Evolutionary conservation across 2,113 vertebrate genomes (phyloP).

Genomic region (Ammodytes marinus): DNA sequence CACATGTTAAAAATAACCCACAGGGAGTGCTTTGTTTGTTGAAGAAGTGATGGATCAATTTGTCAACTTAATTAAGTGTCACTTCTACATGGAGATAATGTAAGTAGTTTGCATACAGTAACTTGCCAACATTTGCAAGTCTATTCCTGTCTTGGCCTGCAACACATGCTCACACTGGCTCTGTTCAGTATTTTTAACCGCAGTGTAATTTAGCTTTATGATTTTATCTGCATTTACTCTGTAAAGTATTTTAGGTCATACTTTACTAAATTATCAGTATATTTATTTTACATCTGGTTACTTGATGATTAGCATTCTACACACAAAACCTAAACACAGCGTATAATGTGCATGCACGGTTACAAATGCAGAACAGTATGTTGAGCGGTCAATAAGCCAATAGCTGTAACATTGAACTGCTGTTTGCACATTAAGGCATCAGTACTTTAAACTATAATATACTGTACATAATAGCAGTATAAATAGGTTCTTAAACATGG

Average conservation of each 20-base stretch:
- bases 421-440: not conserved
- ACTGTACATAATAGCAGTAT: not conserved
- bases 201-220: not conserved
- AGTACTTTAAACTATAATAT: not conserved
- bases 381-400: not conserved
- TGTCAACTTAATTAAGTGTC: conserved; percentile 61
- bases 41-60: conserved; percentile 48
- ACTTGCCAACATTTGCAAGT: conserved; percentile 46
- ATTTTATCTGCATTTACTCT: not conserved
- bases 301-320: not conserved
- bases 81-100: conserved; percentile 49
- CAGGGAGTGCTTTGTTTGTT: conserved; percentile 52
- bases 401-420: not conserved
- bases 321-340: not conserved
- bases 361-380: not conserved
- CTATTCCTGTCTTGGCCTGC: conserved; percentile 44
- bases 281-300: not conserved
- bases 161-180: not conserved
- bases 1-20: conserved; percentile 47
- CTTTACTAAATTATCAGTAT: not conserved
- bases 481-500: not conserved
- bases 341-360: not conserved
- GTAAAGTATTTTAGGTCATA: not conserved
- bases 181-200: not conserved
- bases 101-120: conserved; percentile 47